Percentiles rank a stretch among this genome's conserved stretches.
Evolutionary conservation across 2,797 vertebrate species (phyloP).

Genomic region (Sebastes steindachneri): DNA sequence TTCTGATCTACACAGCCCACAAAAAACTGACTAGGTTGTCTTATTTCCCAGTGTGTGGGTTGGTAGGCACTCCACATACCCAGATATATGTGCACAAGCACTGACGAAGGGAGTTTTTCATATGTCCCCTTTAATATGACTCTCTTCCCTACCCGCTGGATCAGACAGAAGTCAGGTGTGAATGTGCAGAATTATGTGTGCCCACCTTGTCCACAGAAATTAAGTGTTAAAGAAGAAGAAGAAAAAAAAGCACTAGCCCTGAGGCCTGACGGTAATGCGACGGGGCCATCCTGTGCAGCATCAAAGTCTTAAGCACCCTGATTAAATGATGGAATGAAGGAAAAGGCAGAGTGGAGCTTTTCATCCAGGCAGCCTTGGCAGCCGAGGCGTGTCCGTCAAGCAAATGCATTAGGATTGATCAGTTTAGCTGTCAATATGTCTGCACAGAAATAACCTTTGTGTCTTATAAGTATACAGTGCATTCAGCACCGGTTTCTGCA

Average conservation of each 20-base stretch:
- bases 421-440: not conserved
- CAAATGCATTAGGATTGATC: not conserved
- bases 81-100: not conserved
- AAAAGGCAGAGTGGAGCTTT: constrained; percentile 17
- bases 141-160: no score
- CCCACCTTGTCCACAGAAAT: not conserved
- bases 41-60: no score
- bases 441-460: not conserved
- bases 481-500: not conserved
- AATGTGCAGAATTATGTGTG: not conserved
- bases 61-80: no score
- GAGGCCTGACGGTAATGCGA: constrained; percentile 16
- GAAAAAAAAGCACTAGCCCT: not conserved
- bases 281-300: constrained; percentile 29
- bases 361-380: no score
- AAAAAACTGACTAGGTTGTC: no score
- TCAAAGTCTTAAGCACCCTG: constrained; percentile 56
- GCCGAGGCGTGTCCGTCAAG: not conserved
- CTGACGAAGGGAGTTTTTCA: not conserved
- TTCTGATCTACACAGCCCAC: no score
- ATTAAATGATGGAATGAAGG: constrained; percentile 45
- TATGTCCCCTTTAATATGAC: not conserved
- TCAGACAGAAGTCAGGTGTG: not conserved
- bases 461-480: no score
- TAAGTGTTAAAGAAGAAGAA: not conserved